Conservation (phyloP, 2,888 invertebrate genomes). For the Unio pictorum region DNA sequence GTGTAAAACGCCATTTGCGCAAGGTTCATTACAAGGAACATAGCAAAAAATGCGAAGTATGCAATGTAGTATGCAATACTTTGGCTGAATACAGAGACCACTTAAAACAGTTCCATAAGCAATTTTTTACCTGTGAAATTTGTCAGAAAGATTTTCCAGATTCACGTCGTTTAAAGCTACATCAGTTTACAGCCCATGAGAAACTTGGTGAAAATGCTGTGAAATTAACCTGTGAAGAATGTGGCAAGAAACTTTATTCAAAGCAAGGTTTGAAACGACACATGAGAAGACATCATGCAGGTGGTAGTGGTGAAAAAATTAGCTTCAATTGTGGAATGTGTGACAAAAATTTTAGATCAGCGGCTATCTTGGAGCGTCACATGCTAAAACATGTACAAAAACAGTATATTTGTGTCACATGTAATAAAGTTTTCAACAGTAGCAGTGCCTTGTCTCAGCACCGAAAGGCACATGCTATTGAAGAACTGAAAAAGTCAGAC, state of each 20-base stretch:
- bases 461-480: slow-evolving; percentile 31
- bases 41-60: slow-evolving; percentile 35
- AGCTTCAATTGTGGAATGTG: slow-evolving; percentile 28
- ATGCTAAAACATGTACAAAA: slow-evolving; percentile 29
- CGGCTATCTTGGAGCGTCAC: slow-evolving; percentile 19
- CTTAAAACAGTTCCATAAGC: slow-evolving; percentile 22
- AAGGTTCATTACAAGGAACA: slow-evolving; percentile 38
- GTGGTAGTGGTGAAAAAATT: slow-evolving; percentile 10
- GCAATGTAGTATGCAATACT: slow-evolving; percentile 29
- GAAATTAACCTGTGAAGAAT: slow-evolving; percentile 19
- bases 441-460: slow-evolving; percentile 22
- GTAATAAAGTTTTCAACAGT: slow-evolving; percentile 25
- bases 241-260: slow-evolving; percentile 34
- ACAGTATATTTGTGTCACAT: slow-evolving; percentile 22
- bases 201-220: slow-evolving; percentile 12
- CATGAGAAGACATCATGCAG: slow-evolving; percentile 19
- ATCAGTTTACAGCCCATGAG: slow-evolving; percentile 37
- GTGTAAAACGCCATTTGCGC: slow-evolving; percentile 34
- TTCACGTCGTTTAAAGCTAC: slow-evolving; percentile 30
- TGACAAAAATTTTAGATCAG: slow-evolving; percentile 17
- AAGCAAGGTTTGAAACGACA: slow-evolving; percentile 38
- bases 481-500: not conserved
- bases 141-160: slow-evolving; percentile 34
- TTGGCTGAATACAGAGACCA: slow-evolving; percentile 32
- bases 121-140: slow-evolving; percentile 28